A percentile compares a stretch with the other conserved stretches of the same genome.
Evolutionary conservation across 2,888 invertebrate genomes (phyloP).

Genomic region (Epirrita christyi): DNA sequence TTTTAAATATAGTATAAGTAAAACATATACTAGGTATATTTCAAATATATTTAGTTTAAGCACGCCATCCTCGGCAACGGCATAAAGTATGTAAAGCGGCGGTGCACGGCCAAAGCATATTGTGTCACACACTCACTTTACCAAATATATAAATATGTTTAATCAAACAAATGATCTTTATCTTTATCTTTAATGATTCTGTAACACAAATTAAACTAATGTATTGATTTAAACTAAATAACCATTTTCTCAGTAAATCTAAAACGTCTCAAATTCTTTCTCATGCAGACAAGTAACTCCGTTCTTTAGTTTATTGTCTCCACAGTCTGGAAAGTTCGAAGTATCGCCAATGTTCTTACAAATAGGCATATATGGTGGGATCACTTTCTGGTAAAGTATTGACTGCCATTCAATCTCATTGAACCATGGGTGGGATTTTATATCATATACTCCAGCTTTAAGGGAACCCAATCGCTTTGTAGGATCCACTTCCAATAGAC

Average conservation of each 20-base stretch:
- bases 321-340: conserved; percentile 87
- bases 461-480: conserved; percentile 92
- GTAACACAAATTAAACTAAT: conserved; percentile 11
- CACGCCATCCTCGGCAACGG: no score
- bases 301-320: conserved; percentile 77
- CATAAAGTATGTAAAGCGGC: no score
- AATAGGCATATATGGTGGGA: conserved; percentile 85
- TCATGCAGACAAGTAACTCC: conserved; percentile 79
- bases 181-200: no score
- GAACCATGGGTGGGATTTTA: conserved; percentile 96
- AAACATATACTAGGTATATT: no score
- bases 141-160: no score
- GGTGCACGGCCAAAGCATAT: no score
- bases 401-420: conserved; percentile 91
- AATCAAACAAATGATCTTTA: no score
- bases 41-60: no score
- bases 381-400: conserved; percentile 89
- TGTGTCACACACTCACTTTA: no score
- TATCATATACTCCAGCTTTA: conserved; percentile 93
- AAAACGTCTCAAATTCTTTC: conserved; percentile 89
- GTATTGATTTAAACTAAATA: conserved; percentile 24
- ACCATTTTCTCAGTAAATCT: conserved; percentile 39
- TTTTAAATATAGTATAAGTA: no score
- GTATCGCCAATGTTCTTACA: conserved; percentile 84
- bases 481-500: conserved; percentile 87